Percentiles rank a stretch among this genome's conserved stretches.
phyloP scores from a whole-genome alignment of 2,888 invertebrate genomes.

The Lingula anatina region DNA sequence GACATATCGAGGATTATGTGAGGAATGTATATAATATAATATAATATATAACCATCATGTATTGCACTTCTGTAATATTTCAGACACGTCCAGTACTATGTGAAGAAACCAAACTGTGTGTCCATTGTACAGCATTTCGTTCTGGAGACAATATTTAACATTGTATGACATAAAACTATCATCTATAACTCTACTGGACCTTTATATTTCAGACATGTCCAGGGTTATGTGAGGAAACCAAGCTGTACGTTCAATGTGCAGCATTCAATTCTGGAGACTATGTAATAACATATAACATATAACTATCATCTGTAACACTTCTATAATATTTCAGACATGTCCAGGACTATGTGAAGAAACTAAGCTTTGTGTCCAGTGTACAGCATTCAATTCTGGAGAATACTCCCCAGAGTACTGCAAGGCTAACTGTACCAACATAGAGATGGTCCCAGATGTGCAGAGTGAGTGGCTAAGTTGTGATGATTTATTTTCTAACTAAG shows the following conservation, averaged over 20 bases:
- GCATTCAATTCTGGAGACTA: conserved; percentile 82
- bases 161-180: no score
- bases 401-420: conserved; percentile 58
- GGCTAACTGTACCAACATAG: conserved; percentile 65
- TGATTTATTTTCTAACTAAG: no score
- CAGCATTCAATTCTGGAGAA: conserved; percentile 74
- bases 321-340: conserved; percentile 74
- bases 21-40: conserved; percentile 60
- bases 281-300: conserved; percentile 2
- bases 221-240: conserved; percentile 83
- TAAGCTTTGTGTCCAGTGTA: conserved; percentile 88
- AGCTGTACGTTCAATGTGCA: conserved; percentile 90
- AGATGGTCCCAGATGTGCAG: no score
- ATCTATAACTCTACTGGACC: no score
- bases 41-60: background rate
- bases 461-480: no score
- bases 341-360: conserved; percentile 84
- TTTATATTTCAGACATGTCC: conserved; percentile 70
- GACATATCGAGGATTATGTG: conserved; percentile 88
- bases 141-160: no score
- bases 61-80: no score
- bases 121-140: no score
- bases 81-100: no score
- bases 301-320: no score
- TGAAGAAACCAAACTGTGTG: no score